phyloP scores from a whole-genome alignment of 2,888 invertebrate genomes.

The Rotaria socialis region DNA sequence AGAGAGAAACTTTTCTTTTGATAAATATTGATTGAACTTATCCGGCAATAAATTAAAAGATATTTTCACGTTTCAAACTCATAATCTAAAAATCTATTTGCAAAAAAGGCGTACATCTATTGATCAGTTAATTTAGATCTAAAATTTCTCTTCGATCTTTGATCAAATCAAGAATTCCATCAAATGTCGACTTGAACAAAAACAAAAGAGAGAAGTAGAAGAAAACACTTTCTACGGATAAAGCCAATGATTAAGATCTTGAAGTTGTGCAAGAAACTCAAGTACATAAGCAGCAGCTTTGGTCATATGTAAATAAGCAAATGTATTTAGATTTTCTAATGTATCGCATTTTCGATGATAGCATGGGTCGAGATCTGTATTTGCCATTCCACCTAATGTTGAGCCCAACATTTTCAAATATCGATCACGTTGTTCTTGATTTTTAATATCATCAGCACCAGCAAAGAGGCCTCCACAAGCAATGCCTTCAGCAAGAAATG shows the following conservation, averaged over 20 bases:
- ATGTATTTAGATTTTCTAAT: conserved; percentile 4
- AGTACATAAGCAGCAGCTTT: conserved; percentile 16
- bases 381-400: background rate
- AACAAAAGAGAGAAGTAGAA: no score
- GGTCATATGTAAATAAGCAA: background rate
- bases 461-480: background rate
- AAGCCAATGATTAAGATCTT: conserved; percentile 7
- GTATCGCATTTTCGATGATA: conserved; percentile 27
- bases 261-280: background rate
- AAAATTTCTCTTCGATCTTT: background rate
- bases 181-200: background rate
- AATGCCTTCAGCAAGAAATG: conserved; percentile 35
- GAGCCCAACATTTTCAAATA: background rate
- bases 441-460: conserved; percentile 15
- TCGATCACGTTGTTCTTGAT: conserved; percentile 32
- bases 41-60: no score
- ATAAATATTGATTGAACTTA: no score
- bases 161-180: background rate
- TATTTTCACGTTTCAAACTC: no score
- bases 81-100: no score
- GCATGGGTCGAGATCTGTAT: conserved; percentile 8
- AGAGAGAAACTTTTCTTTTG: no score
- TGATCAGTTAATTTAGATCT: no score
- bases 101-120: no score
- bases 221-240: background rate